Percentiles rank a stretch among this genome's conserved stretches.
Evolutionary conservation across 2,888 invertebrate genomes (phyloP).

Genomic region (Idaea aversata): DNA sequence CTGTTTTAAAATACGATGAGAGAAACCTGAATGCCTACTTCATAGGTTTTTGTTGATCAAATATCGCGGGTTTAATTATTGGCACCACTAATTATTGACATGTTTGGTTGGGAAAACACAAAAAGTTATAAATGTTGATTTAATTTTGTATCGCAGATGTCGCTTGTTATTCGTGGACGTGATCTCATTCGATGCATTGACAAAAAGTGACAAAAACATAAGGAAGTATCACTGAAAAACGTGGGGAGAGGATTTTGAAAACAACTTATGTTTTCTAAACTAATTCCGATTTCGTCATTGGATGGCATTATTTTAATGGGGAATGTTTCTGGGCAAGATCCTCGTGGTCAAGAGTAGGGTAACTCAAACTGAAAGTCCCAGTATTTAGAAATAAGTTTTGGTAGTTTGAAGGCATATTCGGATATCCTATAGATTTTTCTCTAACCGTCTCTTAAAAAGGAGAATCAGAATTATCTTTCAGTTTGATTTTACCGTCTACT

Average conservation of each 20-base stretch:
- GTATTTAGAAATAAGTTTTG: no score
- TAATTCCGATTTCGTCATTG: not conserved
- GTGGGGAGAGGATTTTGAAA: not conserved
- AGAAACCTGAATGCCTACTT: constrained; percentile 57
- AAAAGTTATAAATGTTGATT: constrained; percentile 2
- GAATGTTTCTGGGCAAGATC: not conserved
- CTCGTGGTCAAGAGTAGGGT: no score
- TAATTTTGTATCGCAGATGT: not conserved
- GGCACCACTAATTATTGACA: constrained; percentile 63
- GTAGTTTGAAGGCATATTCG: no score
- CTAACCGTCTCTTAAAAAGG: no score
- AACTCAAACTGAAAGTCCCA: no score
- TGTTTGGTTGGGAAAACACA: constrained; percentile 3
- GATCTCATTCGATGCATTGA: not conserved
- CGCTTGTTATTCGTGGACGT: not conserved
- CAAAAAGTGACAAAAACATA: not conserved
- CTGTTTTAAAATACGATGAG: constrained; percentile 76
- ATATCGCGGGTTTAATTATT: constrained; percentile 69
- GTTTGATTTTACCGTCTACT: no score
- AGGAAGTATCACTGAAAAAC: not conserved
- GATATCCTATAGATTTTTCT: no score
- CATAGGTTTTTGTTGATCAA: constrained; percentile 66
- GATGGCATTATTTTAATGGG: not conserved
- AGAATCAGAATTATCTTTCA: no score
- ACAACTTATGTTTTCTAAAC: not conserved